These are phyloP conservation scores for Microctonus hyperodae DNA, from an alignment of 2,888 invertebrate genomes.

Conservation along the genomic window DNA sequence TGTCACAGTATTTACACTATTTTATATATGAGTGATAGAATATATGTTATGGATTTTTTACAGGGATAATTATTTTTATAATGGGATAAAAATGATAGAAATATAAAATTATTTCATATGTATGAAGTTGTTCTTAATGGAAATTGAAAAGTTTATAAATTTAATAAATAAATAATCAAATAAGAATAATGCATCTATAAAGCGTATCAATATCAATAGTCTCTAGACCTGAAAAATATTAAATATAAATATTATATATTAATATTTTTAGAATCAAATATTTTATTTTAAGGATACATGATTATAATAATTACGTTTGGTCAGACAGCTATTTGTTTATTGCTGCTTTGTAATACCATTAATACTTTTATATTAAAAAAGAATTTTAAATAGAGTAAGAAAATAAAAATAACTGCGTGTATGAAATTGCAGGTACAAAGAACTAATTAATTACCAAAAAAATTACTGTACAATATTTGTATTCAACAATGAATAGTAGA, in stretches of 20 bases:
- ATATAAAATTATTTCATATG: too few species aligned
- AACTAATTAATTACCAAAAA: neutral
- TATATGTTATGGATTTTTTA: too few species aligned
- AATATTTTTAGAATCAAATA: neutral
- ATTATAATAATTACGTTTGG: neutral
- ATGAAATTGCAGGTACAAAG: neutral
- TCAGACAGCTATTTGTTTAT: neutral
- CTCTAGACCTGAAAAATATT: too few species aligned
- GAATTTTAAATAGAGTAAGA: neutral
- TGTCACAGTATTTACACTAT: neutral
- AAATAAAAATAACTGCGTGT: neutral
- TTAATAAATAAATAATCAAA: too few species aligned
- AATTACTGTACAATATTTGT: neutral
- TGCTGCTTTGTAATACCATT: neutral
- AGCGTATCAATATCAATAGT: too few species aligned
- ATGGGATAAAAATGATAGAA: too few species aligned
- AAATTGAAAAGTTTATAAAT: too few species aligned
- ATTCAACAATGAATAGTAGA: neutral
- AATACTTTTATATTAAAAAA: neutral
- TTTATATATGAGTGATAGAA: too few species aligned
- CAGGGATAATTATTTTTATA: too few species aligned
- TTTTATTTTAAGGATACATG: neutral
- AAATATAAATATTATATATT: too few species aligned
- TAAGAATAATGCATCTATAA: neutral
- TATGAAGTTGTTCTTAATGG: too few species aligned